Conservation (phyloP, 2,888 invertebrate species). For the Drosophila affinis region DNA sequence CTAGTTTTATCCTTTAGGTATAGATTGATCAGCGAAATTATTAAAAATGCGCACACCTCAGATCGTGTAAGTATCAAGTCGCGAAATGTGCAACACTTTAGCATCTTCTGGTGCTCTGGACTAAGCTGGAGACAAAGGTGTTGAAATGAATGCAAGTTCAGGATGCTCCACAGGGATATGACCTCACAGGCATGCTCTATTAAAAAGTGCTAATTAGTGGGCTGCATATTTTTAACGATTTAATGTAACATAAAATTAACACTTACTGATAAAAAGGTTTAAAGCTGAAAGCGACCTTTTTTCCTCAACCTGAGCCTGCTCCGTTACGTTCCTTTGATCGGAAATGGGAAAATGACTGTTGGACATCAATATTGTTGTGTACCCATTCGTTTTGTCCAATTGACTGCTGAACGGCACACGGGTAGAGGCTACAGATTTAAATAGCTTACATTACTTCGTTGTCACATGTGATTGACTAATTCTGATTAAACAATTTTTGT, state of each 20-base stretch:
- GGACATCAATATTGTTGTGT: conserved; percentile 61
- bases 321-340: conserved; percentile 81
- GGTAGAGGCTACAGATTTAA: conserved; percentile 57
- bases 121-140: conserved; percentile 89
- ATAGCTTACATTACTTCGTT: neutral
- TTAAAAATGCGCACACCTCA: conserved; percentile 89
- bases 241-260: neutral
- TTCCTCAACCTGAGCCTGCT: conserved; percentile 87
- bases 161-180: conserved; percentile 95
- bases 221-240: neutral
- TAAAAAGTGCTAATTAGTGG: neutral
- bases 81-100: conserved; percentile 86
- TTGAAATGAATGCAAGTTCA: conserved; percentile 96
- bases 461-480: too few relatives aligned
- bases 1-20: conserved; percentile 98
- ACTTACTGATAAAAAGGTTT: conserved; percentile 88
- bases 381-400: conserved; percentile 67
- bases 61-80: conserved; percentile 84
- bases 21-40: conserved; percentile 93
- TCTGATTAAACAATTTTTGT: too few relatives aligned
- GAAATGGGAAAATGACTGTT: conserved; percentile 59
- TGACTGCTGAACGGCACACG: conserved; percentile 65
- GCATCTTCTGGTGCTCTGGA: conserved; percentile 87
- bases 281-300: conserved; percentile 91
- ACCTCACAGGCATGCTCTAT: conserved; percentile 92